Evolutionary conservation across 1,140 invertebrate species (phyloP), one percentile per base, ranked within the genome.

Genomic region (Batillaria attramentaria): DNA sequence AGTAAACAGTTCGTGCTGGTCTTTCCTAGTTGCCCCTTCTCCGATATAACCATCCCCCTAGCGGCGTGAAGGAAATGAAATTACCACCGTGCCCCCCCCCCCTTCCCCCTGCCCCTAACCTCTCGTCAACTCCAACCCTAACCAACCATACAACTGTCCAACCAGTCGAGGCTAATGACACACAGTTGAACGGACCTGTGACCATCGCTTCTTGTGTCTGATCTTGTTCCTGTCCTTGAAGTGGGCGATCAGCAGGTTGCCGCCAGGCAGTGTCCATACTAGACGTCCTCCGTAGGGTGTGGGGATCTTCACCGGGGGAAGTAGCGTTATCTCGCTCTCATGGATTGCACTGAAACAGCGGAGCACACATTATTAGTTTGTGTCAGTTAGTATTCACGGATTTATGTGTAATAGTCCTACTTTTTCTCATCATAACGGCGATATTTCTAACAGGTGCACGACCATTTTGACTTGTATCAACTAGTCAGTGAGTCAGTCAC

Each of bases 191-290:
- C 72, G 75, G 20, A 90, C 91, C 87, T 92, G 91, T 74, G 91
- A 91, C 91, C 91, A 92, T 42, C 92, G 69, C 82, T 92, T 92
- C 86, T 97, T 95, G 92, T 99, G 97, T 88, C 98, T 93, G 89
- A 99, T 99, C 86, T 97, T 97, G 87, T 95, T 94, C 89, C 99
- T 99, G 89, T 99, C 97, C 91, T 99, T 99, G 79, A 99, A 92
- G 91, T 99, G 98, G 41, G 97, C 96, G 79, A 98, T 96, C 93
- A 99, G 96, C 90, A 98, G 98, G 5, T 98, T 99, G 91, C 98
- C 98, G 60, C 98, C 98, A 2, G 98, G 98, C 50, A 99, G 92
- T 0, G 95, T 96, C 97, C 98, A 99, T 1, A 96, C 94, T 54
- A 99, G 92, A 78, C 97, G 92, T 68, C 98, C 98, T 16, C 98